Base-by-base conservation (phyloP, 2,797 vertebrate genomes). In the Danio albolineatus region DNA sequence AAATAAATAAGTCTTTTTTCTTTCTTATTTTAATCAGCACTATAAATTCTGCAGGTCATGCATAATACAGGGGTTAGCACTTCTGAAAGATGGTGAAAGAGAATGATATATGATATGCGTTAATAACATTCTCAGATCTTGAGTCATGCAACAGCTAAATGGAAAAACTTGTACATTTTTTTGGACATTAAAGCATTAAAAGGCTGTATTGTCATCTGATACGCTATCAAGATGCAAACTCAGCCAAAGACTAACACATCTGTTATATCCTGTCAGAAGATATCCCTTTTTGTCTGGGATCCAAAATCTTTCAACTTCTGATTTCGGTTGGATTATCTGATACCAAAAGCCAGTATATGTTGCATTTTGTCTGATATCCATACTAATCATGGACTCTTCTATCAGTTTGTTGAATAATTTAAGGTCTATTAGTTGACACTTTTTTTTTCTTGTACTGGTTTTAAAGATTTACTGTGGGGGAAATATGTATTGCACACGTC, bases 11-110 rank as follows among this genome's bases (percentile, higher is more conserved):
- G 28, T 28, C 28, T 28, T 28, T 28, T 28, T 28, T 3, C 6
- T 59, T 36, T 28, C 28, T 28, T 28, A 28, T 64, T 19, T 44
- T 36, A 19, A n/a, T 39, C 28, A 38, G 64, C 2, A 36, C 43
- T 76, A 41, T 16, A 67, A 69, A 67, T 49, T 39, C 14, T 49
- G 65, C 46, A 60, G 13, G 10, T 70, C 76, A 78, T 71, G 57
- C 38, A 78, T 61, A 51, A 78, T 71, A 43, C 46, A 71, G 41
- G 19, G 38, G 4, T 41, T 16, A 41, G n/a, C 2, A 14, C 51
- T 48, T 59, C 44, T 16, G 28, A 69, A 46, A 61, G 66, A 70
- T 70, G 60, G 14, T 36, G 4, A 17, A 17, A 69, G 54, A 49
- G 65, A 69, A 41, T 51, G 48, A 53, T 14, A 76, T 16, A 76